Evolutionary conservation across 2,797 vertebrate species (phyloP).

Genomic region (Pangasius krempfi): DNA sequence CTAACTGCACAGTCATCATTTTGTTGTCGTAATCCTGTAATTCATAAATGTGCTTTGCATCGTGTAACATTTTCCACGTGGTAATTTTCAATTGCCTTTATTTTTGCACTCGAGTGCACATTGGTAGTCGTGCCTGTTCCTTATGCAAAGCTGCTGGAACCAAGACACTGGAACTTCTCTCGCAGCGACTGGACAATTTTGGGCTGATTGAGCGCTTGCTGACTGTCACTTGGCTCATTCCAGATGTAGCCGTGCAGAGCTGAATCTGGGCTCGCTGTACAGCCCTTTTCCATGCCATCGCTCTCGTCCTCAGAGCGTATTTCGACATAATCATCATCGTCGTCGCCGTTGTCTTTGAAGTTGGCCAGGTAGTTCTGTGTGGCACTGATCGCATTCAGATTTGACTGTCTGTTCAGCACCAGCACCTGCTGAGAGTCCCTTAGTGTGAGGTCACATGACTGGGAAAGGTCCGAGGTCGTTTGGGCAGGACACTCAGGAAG

Average conservation of each 20-base stretch:
- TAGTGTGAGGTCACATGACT: slow-evolving; percentile 84
- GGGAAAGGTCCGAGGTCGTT: slow-evolving; percentile 79
- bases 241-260: slow-evolving; percentile 89
- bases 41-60: slow-evolving; percentile 23
- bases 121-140: not conserved
- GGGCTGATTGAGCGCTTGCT: slow-evolving; percentile 68
- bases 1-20: not conserved
- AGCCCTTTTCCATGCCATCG: slow-evolving; percentile 61
- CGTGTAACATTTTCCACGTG: slow-evolving; percentile 40
- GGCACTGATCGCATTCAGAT: slow-evolving; percentile 82
- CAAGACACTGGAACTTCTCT: slow-evolving; percentile 97
- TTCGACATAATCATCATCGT: slow-evolving; percentile 96
- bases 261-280: slow-evolving; percentile 65
- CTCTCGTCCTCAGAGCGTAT: slow-evolving; percentile 93
- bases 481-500: slow-evolving; percentile 74
- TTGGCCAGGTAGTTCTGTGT: slow-evolving; percentile 94
- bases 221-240: slow-evolving; percentile 84
- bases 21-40: not conserved
- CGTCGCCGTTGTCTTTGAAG: slow-evolving; percentile 90
- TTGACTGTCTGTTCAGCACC: slow-evolving; percentile 80
- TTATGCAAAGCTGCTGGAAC: slow-evolving; percentile 94
- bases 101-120: slow-evolving; percentile 11
- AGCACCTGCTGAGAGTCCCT: slow-evolving; percentile 92
- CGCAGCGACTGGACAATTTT: slow-evolving; percentile 94
- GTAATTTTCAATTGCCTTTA: slow-evolving; percentile 3